Conservation (phyloP, 1,140 invertebrate species). For the Pachyrhynchus sulphureomaculatus region DNA sequence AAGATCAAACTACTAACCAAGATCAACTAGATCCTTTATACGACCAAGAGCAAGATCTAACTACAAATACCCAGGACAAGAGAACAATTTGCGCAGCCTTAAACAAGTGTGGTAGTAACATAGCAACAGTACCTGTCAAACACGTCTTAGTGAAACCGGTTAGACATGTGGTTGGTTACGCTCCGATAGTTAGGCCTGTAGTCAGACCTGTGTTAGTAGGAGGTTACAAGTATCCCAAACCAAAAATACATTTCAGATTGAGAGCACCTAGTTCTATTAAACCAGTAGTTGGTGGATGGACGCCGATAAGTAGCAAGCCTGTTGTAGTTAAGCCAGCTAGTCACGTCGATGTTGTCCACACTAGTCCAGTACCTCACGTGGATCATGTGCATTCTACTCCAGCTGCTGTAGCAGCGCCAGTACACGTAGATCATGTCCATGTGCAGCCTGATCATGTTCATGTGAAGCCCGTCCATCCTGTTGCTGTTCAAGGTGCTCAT, state of each 20-base stretch:
- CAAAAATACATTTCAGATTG: slow-evolving; percentile 22
- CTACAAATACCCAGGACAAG: slow-evolving; percentile 43
- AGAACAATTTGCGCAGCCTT: slow-evolving; percentile 39
- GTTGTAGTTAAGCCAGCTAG: slow-evolving; percentile 21
- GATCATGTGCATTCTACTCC: slow-evolving; percentile 14
- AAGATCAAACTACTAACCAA: slow-evolving; percentile 28
- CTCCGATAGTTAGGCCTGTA: slow-evolving; percentile 37
- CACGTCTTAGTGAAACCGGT: slow-evolving; percentile 36
- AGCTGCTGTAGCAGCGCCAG: slow-evolving; percentile 7
- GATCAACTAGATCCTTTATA: slow-evolving; percentile 41
- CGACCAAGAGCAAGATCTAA: slow-evolving; percentile 32
- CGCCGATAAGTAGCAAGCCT: slow-evolving; percentile 21
- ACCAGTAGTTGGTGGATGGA: slow-evolving; percentile 25
- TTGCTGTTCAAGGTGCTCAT: slow-evolving; percentile 6
- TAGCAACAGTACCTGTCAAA: slow-evolving; percentile 24
- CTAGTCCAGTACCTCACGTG: slow-evolving; percentile 26
- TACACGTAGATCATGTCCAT: slow-evolving; percentile 1
- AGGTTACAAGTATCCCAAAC: slow-evolving; percentile 33
- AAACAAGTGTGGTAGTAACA: slow-evolving; percentile 34
- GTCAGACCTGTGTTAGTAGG: slow-evolving; percentile 15
- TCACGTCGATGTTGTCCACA: slow-evolving; percentile 30
- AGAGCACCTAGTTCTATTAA: slow-evolving; percentile 26
- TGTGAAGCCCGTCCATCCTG: not conserved
- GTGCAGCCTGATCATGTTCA: slow-evolving; percentile 17
- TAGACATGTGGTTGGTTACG: slow-evolving; percentile 40